Evolutionary conservation across 2,113 vertebrate genomes (phyloP).

Genomic region (Coturnix japonica): DNA sequence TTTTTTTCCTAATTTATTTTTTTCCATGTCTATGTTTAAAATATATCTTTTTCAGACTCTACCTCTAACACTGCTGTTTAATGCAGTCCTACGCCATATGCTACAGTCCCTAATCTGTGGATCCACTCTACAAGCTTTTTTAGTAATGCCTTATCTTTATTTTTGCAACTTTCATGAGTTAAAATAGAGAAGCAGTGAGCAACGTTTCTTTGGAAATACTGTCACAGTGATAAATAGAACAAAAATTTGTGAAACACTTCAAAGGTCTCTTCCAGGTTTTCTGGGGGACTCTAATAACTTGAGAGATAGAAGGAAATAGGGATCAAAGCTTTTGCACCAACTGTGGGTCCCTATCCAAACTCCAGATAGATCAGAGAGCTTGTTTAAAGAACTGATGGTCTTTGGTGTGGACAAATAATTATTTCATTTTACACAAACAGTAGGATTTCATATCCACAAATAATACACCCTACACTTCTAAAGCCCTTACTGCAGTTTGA

Average conservation of each 20-base stretch:
- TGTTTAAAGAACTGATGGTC: neutral
- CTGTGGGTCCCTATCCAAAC: neutral
- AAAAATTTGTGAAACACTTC: neutral
- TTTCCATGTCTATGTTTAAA: neutral
- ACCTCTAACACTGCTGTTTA: neutral
- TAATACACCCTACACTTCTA: neutral
- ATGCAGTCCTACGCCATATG: neutral
- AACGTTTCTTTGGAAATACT: neutral
- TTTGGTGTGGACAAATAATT: neutral
- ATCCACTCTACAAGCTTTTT: neutral
- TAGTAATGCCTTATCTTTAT: neutral
- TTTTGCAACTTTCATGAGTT: neutral
- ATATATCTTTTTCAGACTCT: neutral
- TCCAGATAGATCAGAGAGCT: neutral
- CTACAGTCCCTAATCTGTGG: neutral
- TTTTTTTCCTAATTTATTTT: neutral
- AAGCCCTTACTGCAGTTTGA: neutral
- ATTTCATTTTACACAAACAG: neutral
- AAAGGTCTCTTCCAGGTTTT: neutral
- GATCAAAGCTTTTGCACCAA: neutral
- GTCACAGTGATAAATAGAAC: neutral
- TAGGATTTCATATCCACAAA: neutral
- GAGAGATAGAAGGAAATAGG: neutral
- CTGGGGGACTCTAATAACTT: neutral
- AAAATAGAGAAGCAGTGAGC: accelerated